Conservation (phyloP, 2,113 vertebrate genomes). For the Perca flavescens region DNA sequence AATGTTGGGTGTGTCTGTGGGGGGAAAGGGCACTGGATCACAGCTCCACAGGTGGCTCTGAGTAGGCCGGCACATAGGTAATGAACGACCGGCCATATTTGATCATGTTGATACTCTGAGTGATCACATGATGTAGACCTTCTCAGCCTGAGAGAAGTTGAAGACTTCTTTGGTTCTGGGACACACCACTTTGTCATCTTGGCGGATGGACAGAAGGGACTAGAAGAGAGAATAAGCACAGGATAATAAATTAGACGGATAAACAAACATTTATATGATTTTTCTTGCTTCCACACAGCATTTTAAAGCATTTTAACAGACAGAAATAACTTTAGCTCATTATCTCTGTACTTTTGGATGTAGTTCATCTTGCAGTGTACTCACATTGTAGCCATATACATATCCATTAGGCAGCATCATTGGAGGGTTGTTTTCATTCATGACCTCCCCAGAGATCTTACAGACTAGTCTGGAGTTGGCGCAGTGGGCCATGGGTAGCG, state of each 20-base stretch:
- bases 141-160: constrained; percentile 99
- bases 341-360: not conserved
- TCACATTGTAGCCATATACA: constrained; percentile 99
- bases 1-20: constrained; percentile 9
- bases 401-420: constrained; percentile 99
- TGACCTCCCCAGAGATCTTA: constrained; percentile 99
- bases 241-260: not conserved
- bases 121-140: constrained; percentile 99
- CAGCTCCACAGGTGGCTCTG: constrained; percentile 65
- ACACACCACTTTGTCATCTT: constrained; percentile 98
- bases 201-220: constrained; percentile 99
- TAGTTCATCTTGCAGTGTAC: constrained; percentile 51
- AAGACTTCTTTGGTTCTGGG: constrained; percentile 99
- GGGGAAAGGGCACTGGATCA: constrained; percentile 52
- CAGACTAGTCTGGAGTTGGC: constrained; percentile 99
- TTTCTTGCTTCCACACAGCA: not conserved
- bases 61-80: constrained; percentile 51
- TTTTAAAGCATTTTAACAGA: not conserved
- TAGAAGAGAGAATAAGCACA: constrained; percentile 75
- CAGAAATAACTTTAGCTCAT: not conserved
- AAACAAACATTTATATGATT: not conserved
- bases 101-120: constrained; percentile 52
- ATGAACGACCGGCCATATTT: constrained; percentile 45
- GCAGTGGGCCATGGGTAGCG: constrained; percentile 98
- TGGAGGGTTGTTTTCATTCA: constrained; percentile 99